These are phyloP conservation scores for Myotis vivesi DNA, from an alignment of 2,797 vertebrate species.

Conservation along the genomic window DNA sequence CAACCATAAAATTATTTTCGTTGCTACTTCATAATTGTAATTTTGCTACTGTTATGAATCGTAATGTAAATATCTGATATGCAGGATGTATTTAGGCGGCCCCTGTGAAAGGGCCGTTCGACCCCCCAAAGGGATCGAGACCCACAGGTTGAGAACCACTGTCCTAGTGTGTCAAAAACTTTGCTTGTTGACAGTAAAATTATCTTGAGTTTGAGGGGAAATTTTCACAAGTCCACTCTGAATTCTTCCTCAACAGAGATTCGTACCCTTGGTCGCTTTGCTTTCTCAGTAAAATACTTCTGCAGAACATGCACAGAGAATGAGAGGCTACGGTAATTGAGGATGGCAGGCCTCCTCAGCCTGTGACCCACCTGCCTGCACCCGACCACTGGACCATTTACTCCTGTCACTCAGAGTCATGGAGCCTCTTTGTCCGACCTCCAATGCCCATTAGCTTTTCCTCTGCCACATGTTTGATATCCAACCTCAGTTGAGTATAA, in stretches of 20 bases:
- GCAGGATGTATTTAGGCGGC: too few species aligned
- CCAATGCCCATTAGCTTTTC: background rate
- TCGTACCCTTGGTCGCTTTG: background rate
- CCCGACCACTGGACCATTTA: background rate
- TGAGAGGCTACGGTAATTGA: rapidly evolving
- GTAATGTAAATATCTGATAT: too few species aligned
- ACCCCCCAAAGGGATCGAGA: too few species aligned
- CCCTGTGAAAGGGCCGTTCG: too few species aligned
- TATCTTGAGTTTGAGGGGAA: constrained; percentile 23
- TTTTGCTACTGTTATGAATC: too few species aligned
- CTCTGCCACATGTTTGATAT: background rate
- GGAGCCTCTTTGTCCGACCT: background rate
- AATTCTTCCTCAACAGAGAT: constrained; percentile 28
- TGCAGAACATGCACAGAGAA: background rate
- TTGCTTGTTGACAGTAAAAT: constrained; percentile 55
- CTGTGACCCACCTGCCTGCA: background rate
- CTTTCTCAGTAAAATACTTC: constrained; percentile 24
- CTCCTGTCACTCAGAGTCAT: background rate
- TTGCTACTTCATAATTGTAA: too few species aligned
- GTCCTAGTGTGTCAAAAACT: constrained; percentile 10
- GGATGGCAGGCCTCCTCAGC: background rate
- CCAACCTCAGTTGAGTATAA: background rate
- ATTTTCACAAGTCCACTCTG: constrained; percentile 37
- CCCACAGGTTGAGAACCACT: too few species aligned
- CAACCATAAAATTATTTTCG: too few species aligned